Conservation (phyloP, 1,140 invertebrate species). For the Drosophila burlai region DNA sequence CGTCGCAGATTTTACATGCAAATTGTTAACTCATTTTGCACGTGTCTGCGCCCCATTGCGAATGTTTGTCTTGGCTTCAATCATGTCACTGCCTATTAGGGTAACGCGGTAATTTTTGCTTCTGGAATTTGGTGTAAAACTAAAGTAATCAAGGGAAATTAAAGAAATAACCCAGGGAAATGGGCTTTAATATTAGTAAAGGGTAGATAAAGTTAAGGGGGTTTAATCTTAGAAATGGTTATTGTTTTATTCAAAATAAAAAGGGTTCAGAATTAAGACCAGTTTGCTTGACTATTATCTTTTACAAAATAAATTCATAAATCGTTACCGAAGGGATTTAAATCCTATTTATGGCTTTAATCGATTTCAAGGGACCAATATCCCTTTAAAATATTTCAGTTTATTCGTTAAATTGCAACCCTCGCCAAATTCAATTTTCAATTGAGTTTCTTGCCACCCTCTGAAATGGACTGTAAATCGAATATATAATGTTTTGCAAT, state of each 20-base stretch:
- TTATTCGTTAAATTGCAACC: conserved; percentile 10
- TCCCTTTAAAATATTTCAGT: background rate
- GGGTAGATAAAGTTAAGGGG: background rate
- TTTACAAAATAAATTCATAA: too few relatives aligned
- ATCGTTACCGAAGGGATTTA: too few relatives aligned
- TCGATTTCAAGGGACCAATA: background rate
- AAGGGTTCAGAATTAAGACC: too few relatives aligned
- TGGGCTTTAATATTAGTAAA: background rate
- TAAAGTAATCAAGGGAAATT: conserved; percentile 14
- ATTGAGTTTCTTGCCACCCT: conserved; percentile 13
- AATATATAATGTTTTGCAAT: conserved; percentile 38
- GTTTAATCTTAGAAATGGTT: background rate
- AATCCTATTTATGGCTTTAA: background rate
- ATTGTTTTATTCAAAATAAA: too few relatives aligned
- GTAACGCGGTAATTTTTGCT: conserved; percentile 17
- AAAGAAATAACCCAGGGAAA: background rate
- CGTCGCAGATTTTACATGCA: conserved; percentile 49
- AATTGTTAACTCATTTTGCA: conserved; percentile 59
- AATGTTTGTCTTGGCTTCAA: conserved; percentile 43
- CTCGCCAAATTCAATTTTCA: conserved; percentile 17
- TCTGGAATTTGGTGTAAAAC: conserved; percentile 23
- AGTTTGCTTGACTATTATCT: too few relatives aligned
- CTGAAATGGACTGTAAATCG: conserved; percentile 21
- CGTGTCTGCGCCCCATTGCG: conserved; percentile 45
- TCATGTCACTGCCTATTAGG: conserved; percentile 43